Evolutionary conservation across 37 sponge, comb jelly and placozoan species (phyloP), one percentile per base, ranked within the genome.

Genomic region (Diacarnus erythraeanus): DNA sequence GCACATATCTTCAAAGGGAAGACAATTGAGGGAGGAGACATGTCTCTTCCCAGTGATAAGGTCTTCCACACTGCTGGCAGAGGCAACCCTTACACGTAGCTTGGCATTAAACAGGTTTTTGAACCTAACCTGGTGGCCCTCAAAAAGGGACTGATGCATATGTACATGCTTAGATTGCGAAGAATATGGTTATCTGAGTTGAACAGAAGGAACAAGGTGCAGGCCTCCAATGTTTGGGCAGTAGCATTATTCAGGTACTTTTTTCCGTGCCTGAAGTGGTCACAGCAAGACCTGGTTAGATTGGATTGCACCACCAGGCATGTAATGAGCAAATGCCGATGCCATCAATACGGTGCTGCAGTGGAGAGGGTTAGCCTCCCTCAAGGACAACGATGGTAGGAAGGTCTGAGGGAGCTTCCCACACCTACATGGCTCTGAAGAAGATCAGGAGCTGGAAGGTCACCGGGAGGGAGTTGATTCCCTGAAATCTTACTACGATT

Each of bases 31-130:
- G 83, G 69, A 18, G 59, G 39, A 40, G 69, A 64, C 42, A 23
- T 35, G 30, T 21, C 57, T 18, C 44, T 33, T 21, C 38, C 51
- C 26, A 42, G 20, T 59, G 31, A 2, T 17, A 61, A 31, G 43
- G 2, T 34, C 29, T 27, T 34, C 31, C 23, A 9, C 2, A n/a
- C 12, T n/a, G 64, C 63, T 0, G 38, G 38, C 3, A 9, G 20
- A 15, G 57, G 54, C 12, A 39, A 36, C n/a, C 43, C 69, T 23
- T 83, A 83, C 58, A 61, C 40, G 57, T 83, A 83, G 58, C 75
- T 83, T 2, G 83, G 83, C 1, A 30, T 83, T 2, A 33, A 23
- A 56, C 83, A 83, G 40, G 38, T 74, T 2, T 83, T 83, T n/a
- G n/a, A 4, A n/a, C n/a, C n/a, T n/a, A n/a, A n/a, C n/a, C n/a